phyloP scores from a whole-genome alignment of 2,113 vertebrate genomes.

The Sclerurus mexicanus region DNA sequence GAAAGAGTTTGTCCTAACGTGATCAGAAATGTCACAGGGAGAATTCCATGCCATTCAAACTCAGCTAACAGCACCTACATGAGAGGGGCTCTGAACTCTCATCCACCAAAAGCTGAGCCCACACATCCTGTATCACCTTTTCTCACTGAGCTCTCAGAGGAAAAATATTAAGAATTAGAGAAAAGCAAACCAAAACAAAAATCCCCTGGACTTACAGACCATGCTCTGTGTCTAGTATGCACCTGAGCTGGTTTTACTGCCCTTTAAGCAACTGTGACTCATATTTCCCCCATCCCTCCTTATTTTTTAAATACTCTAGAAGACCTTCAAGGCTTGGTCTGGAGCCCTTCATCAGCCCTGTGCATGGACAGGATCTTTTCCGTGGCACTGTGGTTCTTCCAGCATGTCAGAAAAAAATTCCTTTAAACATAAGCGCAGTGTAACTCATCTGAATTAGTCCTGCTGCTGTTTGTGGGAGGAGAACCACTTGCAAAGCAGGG shows the following conservation, averaged over 20 bases:
- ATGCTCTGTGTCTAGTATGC: neutral
- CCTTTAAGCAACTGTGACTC: neutral
- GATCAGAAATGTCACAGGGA: neutral
- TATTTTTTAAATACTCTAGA: neutral
- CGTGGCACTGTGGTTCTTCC: neutral
- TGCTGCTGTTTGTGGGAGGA: constrained; percentile 20
- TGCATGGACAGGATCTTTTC: neutral
- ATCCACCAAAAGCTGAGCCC: neutral
- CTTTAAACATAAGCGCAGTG: neutral
- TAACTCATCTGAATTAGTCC: constrained; percentile 33
- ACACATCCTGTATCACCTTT: neutral
- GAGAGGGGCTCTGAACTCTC: neutral
- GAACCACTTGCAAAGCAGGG: constrained; percentile 23
- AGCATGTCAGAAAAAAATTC: neutral
- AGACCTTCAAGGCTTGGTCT: neutral
- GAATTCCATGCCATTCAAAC: neutral
- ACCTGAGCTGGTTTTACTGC: neutral
- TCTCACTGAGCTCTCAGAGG: neutral
- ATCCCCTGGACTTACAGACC: neutral
- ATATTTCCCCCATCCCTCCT: neutral
- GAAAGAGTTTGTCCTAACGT: neutral
- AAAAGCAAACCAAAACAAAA: neutral
- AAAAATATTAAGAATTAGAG: neutral
- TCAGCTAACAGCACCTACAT: neutral
- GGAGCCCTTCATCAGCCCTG: neutral